Evolutionary conservation across 2,888 invertebrate species (phyloP), one percentile per base, ranked within the genome.

Genomic region (Spialia ferax): DNA sequence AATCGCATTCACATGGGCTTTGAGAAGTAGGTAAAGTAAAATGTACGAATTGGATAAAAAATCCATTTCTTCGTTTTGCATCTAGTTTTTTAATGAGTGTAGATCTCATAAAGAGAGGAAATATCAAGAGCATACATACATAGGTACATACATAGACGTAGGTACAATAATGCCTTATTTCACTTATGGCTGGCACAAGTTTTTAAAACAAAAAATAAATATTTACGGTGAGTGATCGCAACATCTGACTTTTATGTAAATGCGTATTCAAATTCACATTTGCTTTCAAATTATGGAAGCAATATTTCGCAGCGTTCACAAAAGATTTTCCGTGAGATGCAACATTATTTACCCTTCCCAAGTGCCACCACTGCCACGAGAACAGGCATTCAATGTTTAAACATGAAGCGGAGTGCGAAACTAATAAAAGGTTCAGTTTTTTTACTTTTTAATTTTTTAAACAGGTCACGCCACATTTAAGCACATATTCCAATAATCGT

Each of bases 321-420:
- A 45, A 45, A 45, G 18, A 45, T 45, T 45, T 45, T 45, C 42
- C 42, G 42, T 18, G 42, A 45, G 38, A 38, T 38, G 38, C 38
- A 35, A 35, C n/a, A n/a, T 42, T 42, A 42, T 42, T 42, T 42
- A 42, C n/a, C 6, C 6, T 42, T 42, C 42, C 42, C 42, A 2
- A 45, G 42, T 18, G 18, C 15, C 7, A 18, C n/a, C n/a, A n/a
- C n/a, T n/a, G n/a, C n/a, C n/a, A 7, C 42, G 15, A 45, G 38
- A n/a, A 45, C 42, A 45, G 42, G 18, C 15, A 45, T 45, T 45
- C 42, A 18, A 45, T 8, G 18, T 45, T 45, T 18, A 18, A 45
- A 45, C n/a, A 18, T 45, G 15, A 45, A 18, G 42, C 15, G 7
- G 18, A 45, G 8, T 45, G 18, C 18, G 18, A 45, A n/a, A 18